Conservation (phyloP, 2,113 vertebrate species). For the Neofelis nebulosa region DNA sequence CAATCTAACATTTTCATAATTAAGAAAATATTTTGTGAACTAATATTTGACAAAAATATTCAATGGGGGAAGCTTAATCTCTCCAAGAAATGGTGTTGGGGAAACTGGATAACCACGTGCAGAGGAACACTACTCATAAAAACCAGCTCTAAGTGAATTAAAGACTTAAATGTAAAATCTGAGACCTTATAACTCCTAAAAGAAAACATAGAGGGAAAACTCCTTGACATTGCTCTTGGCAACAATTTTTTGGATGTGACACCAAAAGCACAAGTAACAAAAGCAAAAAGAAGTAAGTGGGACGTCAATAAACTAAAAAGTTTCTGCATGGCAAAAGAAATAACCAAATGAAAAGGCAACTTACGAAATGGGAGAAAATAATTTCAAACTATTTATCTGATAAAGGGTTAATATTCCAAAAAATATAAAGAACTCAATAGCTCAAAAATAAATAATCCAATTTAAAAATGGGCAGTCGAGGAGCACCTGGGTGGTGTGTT, state of each 20-base stretch:
- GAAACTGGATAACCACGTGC: neutral
- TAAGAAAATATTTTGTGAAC: conserved; percentile 20
- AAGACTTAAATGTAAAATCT: neutral
- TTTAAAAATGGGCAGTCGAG: neutral
- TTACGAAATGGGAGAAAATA: neutral
- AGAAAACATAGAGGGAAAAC: neutral
- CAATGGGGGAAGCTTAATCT: neutral
- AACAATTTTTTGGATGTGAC: neutral
- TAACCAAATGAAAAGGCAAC: neutral
- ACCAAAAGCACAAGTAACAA: neutral
- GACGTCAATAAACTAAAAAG: neutral
- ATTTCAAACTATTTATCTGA: neutral
- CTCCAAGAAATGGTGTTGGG: neutral
- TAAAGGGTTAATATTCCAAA: neutral
- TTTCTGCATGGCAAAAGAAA: neutral
- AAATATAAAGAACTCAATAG: neutral
- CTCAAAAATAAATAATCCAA: neutral
- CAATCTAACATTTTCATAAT: neutral
- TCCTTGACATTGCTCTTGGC: neutral
- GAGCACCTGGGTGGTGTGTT: too few relatives aligned
- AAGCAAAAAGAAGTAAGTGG: neutral
- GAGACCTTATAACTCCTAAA: neutral
- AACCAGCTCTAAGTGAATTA: neutral
- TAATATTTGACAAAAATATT: neutral
- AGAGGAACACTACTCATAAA: neutral